These are phyloP conservation scores for Euphydryas editha DNA, from an alignment of 2,888 invertebrate genomes.

Conservation along the genomic window DNA sequence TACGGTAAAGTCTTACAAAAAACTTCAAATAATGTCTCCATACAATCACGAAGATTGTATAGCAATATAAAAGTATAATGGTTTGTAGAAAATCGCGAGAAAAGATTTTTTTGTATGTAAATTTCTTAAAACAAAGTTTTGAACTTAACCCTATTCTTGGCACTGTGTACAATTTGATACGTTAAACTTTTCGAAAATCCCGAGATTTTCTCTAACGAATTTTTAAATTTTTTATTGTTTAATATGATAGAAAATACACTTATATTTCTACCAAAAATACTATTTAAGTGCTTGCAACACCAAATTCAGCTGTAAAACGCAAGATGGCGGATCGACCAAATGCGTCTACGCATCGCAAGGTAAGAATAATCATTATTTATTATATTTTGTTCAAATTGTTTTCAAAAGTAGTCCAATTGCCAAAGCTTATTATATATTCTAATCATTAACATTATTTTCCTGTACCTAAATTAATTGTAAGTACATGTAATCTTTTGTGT, in stretches of 20 bases:
- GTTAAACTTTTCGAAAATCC: background rate
- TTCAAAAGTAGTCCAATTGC: background rate
- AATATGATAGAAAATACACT: slow-evolving; percentile 3
- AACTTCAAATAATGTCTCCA: too few relatives aligned
- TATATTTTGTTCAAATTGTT: background rate
- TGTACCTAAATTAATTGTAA: slow-evolving; percentile 3
- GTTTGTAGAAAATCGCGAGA: too few relatives aligned
- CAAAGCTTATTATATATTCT: slow-evolving; percentile 5
- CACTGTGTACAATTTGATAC: background rate
- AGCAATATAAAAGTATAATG: too few relatives aligned
- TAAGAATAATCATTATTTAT: slow-evolving; percentile 17
- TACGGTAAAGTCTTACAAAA: too few relatives aligned
- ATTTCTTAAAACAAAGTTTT: too few relatives aligned
- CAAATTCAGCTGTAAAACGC: slow-evolving; percentile 26
- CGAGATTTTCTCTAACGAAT: background rate
- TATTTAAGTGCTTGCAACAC: slow-evolving; percentile 8
- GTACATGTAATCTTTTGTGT: background rate
- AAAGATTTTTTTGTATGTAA: too few relatives aligned
- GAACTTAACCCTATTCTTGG: background rate
- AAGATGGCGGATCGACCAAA: slow-evolving; percentile 32
- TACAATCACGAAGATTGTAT: too few relatives aligned
- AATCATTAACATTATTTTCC: background rate
- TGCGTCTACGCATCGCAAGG: slow-evolving; percentile 32
- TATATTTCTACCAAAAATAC: background rate
- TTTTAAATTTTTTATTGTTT: slow-evolving; percentile 2